Base-by-base conservation (phyloP, 2,113 vertebrate genomes). In the Chaenocephalus aceratus region DNA sequence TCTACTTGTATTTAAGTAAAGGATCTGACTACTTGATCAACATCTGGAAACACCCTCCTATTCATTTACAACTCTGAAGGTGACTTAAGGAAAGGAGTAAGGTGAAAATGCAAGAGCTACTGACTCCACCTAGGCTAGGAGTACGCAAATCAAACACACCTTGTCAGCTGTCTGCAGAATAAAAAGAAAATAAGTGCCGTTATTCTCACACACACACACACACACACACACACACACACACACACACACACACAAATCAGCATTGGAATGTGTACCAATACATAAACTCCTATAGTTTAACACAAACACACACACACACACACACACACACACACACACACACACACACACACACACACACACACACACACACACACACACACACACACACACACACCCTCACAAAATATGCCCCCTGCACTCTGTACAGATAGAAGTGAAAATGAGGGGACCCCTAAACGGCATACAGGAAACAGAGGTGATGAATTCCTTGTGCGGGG, bases 401-500 rank as follows among this genome's bases (percentile, higher is more conserved):
- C 71, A 80, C 56, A 81, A 69, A 80, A 60, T 52, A 58, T 83
- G 73, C 63, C 82, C 91, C 71, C 79, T 88, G 79, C 86, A 57
- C 84, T 85, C 81, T 78, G 68, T 79, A 67, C 77, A 86, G 82
- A 84, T 84, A 86, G 80, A 74, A 89, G 91, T 91, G 92, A 95
- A 94, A 95, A 94, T 84, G 83, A 91, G 83, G 87, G 96, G 95
- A 96, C 95, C 95, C 93, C 93, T 56, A 96, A 95, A 94, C 92
- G 92, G 88, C 30, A 0, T 87, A 91, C 96, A 97, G 96, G 96
- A 97, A 98, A 96, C 95, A 93, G 94, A 96, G 96, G 97, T 95
- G 96, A 97, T 97, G 96, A 97, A 97, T 97, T 97, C 97, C 95
- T 92, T 95, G 95, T 97, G 97, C 94, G 93, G 93, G 94, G 94